A percentile compares a stretch with the other conserved stretches of the same genome.
Conservation (phyloP, 1,140 invertebrate species). For the Calephelis nemesis region DNA sequence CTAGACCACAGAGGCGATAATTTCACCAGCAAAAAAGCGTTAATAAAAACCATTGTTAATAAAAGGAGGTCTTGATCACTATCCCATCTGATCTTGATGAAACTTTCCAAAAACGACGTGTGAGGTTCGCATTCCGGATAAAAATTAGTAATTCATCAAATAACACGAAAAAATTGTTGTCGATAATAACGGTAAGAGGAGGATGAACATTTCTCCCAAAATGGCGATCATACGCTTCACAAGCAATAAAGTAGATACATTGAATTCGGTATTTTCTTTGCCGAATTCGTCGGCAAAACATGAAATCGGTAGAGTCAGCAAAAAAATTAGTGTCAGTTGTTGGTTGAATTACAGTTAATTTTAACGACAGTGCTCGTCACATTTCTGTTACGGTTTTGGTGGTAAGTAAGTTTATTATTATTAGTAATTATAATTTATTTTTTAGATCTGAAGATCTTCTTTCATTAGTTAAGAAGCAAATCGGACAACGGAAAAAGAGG, state of each 20-base stretch:
- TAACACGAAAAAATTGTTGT: constrained; percentile 10
- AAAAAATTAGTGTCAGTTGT: constrained; percentile 1
- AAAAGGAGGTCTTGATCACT: constrained; percentile 12
- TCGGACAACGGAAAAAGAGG: too few species aligned
- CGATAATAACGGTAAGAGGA: constrained; percentile 39
- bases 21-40: too few species aligned
- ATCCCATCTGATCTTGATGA: constrained; percentile 1
- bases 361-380: too few species aligned
- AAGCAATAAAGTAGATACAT: constrained; percentile 37
- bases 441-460: too few species aligned
- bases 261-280: constrained; percentile 40
- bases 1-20: too few species aligned
- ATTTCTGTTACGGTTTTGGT: too few species aligned
- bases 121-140: constrained; percentile 16
- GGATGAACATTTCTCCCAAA: constrained; percentile 42
- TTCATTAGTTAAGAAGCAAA: too few species aligned
- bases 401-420: too few species aligned
- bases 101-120: constrained; percentile 18
- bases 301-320: constrained; percentile 31
- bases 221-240: constrained; percentile 38
- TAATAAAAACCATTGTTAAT: not conserved
- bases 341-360: too few species aligned
- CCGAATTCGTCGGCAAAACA: constrained; percentile 36
- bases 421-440: too few species aligned
- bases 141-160: constrained; percentile 33